Evolutionary conservation across 2,113 vertebrate species (phyloP).

Genomic region (Romanogobio albipinnatus): DNA sequence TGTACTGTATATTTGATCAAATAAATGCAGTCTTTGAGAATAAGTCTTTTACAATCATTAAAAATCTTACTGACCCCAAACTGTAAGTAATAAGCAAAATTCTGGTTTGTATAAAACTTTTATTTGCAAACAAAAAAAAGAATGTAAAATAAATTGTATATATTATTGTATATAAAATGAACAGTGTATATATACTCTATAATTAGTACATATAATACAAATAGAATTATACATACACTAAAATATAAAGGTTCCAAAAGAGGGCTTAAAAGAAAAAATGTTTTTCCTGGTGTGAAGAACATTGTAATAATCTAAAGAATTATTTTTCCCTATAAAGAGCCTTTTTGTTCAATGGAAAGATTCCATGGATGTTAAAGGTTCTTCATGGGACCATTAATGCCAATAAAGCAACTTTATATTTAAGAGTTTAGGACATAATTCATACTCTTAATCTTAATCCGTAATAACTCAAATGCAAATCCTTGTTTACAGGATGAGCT

Average conservation of each 20-base stretch:
- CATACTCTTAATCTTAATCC: not conserved
- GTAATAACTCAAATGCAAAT: not conserved
- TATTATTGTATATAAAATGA: not conserved
- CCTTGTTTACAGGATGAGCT: conserved; percentile 55
- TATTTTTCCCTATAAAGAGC: too few relatives aligned
- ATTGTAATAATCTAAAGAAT: too few relatives aligned
- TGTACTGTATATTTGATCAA: not conserved
- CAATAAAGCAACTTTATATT: too few relatives aligned
- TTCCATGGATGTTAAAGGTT: too few relatives aligned
- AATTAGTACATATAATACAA: not conserved
- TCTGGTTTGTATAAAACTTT: not conserved
- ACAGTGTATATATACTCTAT: not conserved
- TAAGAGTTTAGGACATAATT: not conserved
- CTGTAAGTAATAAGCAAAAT: not conserved
- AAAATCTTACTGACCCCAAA: not conserved
- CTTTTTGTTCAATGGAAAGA: too few relatives aligned
- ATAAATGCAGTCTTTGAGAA: not conserved
- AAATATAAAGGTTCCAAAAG: too few relatives aligned
- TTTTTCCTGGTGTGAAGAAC: too few relatives aligned
- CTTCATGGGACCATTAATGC: too few relatives aligned
- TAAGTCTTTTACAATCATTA: not conserved
- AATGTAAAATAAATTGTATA: not conserved
- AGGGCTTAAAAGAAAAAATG: too few relatives aligned
- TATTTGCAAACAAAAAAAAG: not conserved
- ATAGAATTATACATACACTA: not conserved